Percentiles rank a stretch among this genome's conserved stretches.
Conservation (phyloP, 2,888 invertebrate genomes). For the Pristionchus exspectatus region DNA sequence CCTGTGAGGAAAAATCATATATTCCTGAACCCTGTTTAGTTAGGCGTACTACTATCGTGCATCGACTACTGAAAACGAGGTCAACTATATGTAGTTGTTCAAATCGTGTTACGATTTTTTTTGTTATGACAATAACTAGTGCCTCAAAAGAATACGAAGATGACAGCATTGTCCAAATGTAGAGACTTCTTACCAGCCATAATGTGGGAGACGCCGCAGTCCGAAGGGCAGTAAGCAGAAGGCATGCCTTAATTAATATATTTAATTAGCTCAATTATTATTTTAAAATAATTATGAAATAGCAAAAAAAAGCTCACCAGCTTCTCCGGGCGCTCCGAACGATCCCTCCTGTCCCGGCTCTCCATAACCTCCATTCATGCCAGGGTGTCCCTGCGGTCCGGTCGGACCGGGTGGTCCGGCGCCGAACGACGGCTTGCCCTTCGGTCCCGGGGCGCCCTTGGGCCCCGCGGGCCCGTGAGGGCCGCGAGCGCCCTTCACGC, state of each 20-base stretch:
- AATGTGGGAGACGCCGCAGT: constrained; percentile 76
- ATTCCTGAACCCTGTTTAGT: too few relatives aligned
- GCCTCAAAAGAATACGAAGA: too few relatives aligned
- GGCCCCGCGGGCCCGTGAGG: constrained; percentile 70
- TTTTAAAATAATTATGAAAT: too few relatives aligned
- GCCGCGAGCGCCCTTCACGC: constrained; percentile 73
- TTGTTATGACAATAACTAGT: too few relatives aligned
- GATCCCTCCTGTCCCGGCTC: constrained; percentile 72
- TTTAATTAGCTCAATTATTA: background rate
- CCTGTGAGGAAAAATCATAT: too few relatives aligned
- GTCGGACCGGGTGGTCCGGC: constrained; percentile 71
- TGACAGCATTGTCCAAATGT: background rate
- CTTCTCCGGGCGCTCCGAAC: constrained; percentile 76
- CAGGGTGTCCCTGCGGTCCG: constrained; percentile 71
- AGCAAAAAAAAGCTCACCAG: constrained; percentile 57
- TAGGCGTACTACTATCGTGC: too few relatives aligned
- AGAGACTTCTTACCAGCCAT: constrained; percentile 59
- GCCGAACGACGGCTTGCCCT: constrained; percentile 57
- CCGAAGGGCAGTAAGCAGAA: constrained; percentile 74
- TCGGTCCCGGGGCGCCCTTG: constrained; percentile 57
- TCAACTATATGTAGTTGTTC: too few relatives aligned
- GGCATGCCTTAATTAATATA: constrained; percentile 65
- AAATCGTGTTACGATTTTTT: too few relatives aligned
- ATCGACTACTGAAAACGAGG: too few relatives aligned
- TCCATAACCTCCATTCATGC: constrained; percentile 70